Percentiles rank a stretch among this genome's conserved stretches.
phyloP scores from a whole-genome alignment of 1,140 invertebrate genomes.

The Pachyrhynchus sulphureomaculatus region DNA sequence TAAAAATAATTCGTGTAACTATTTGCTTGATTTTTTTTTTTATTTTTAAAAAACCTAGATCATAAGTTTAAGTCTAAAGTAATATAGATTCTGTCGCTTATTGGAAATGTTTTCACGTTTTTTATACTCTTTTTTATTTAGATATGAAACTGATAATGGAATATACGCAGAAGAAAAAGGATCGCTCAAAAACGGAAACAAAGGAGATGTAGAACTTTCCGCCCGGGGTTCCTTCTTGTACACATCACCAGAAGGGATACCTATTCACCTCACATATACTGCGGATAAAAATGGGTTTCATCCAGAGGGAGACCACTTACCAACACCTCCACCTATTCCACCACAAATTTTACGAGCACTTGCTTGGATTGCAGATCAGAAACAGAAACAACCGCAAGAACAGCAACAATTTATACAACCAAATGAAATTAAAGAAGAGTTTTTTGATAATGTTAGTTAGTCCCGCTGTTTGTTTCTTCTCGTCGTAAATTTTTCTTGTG shows the following conservation, averaged over 20 bases:
- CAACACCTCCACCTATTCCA: constrained; percentile 73
- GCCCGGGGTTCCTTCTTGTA: constrained; percentile 74
- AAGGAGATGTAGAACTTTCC: constrained; percentile 53
- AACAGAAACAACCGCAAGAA: background rate
- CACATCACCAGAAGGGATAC: constrained; percentile 76
- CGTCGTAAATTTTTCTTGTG: too few relatives aligned
- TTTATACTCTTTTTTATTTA: too few relatives aligned
- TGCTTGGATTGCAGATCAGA: constrained; percentile 56
- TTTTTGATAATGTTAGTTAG: constrained; percentile 8
- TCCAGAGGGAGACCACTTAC: constrained; percentile 69
- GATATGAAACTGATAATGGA: constrained; percentile 72
- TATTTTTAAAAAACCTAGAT: too few relatives aligned
- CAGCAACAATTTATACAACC: background rate
- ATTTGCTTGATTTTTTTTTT: too few relatives aligned
- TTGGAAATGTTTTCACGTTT: too few relatives aligned
- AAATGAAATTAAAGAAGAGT: constrained; percentile 2
- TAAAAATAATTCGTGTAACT: too few relatives aligned
- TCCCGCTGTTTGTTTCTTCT: too few relatives aligned
- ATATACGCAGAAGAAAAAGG: constrained; percentile 64
- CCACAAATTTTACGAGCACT: constrained; percentile 73
- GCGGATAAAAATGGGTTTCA: constrained; percentile 77
- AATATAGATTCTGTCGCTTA: too few relatives aligned
- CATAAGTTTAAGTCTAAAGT: too few relatives aligned
- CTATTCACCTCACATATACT: constrained; percentile 71
- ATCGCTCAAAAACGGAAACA: constrained; percentile 51